phyloP scores from a whole-genome alignment of 2,797 vertebrate species.

The Chaetophractus vellerosus region DNA sequence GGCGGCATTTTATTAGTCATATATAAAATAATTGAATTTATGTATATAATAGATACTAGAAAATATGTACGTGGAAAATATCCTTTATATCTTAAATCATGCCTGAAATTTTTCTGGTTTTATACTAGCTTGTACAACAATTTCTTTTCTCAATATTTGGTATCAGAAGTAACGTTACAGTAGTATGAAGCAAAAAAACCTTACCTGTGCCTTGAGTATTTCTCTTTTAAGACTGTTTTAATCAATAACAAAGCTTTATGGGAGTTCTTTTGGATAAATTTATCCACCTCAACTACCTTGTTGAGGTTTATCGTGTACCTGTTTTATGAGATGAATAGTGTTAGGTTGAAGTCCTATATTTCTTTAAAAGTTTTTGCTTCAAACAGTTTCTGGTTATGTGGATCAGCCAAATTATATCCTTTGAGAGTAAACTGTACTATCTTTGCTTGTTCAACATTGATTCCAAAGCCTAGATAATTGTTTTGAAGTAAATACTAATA shows the following conservation, averaged over 20 bases:
- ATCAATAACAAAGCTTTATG: background rate
- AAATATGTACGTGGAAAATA: background rate
- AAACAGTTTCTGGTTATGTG: conserved; percentile 36
- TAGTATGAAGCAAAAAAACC: background rate
- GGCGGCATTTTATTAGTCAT: background rate
- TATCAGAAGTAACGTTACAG: background rate
- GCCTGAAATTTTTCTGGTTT: background rate
- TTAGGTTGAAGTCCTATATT: conserved; percentile 6
- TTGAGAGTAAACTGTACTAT: background rate
- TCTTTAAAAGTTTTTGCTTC: conserved; percentile 33
- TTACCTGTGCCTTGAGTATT: background rate
- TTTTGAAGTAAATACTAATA: conserved; percentile 5
- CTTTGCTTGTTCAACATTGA: background rate
- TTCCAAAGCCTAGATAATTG: background rate
- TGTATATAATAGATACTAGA: background rate
- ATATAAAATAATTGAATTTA: background rate
- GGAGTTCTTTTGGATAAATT: conserved; percentile 21
- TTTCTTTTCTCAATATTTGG: background rate
- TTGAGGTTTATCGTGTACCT: background rate
- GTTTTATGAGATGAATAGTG: background rate
- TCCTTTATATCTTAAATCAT: background rate
- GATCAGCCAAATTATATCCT: background rate
- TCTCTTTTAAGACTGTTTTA: conserved; percentile 15
- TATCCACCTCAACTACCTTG: background rate
- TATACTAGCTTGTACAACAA: background rate